These are phyloP conservation scores for Pollachius pollachius DNA, from an alignment of 2,113 vertebrate genomes.

Conservation along the genomic window DNA sequence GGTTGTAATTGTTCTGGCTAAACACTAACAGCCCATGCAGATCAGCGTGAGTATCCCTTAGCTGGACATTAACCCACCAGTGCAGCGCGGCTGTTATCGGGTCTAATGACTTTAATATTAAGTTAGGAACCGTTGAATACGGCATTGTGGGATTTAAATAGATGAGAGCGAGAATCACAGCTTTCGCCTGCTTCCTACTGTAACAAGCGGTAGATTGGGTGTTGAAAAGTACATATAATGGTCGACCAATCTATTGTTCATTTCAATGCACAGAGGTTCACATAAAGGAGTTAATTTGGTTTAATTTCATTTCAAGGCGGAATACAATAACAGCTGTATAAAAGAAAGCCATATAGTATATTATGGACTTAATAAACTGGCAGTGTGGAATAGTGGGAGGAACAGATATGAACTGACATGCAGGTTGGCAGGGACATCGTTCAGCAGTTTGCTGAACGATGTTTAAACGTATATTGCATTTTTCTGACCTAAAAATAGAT, in stretches of 20 bases:
- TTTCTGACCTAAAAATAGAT: constrained; percentile 19
- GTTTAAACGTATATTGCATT: background rate
- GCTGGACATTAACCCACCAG: too few relatives aligned
- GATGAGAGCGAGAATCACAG: background rate
- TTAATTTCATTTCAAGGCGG: too few relatives aligned
- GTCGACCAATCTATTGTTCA: background rate
- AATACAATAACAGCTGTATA: too few relatives aligned
- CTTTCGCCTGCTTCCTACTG: background rate
- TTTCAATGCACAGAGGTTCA: background rate
- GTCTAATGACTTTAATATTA: background rate
- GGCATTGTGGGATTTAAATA: background rate
- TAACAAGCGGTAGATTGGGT: background rate
- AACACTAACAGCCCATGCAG: background rate
- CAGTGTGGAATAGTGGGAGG: background rate
- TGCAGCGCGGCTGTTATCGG: background rate
- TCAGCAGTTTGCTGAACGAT: background rate
- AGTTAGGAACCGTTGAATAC: background rate
- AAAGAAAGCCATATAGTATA: too few relatives aligned
- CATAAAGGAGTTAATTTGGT: background rate
- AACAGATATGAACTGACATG: background rate
- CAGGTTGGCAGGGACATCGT: background rate
- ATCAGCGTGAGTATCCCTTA: background rate
- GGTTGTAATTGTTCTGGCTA: background rate
- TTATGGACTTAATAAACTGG: background rate
- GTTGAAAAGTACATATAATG: background rate